Conservation (phyloP, 2,113 vertebrate genomes). For the Ahaetulla prasina region DNA sequence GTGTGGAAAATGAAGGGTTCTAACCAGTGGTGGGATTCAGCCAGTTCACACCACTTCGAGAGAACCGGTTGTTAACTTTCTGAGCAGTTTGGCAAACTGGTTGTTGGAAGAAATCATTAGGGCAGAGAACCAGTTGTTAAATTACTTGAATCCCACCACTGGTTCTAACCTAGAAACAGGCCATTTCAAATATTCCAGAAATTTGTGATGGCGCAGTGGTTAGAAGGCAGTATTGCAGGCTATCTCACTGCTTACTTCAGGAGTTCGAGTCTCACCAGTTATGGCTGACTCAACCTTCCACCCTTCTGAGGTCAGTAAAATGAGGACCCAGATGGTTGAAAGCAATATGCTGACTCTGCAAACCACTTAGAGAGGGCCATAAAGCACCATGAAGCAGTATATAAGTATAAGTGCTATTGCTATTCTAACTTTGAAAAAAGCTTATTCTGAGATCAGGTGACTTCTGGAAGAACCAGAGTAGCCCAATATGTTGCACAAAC, state of each 20-base stretch:
- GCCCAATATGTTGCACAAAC: background rate
- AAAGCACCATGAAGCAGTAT: background rate
- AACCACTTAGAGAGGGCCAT: background rate
- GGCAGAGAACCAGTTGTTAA: too few species aligned
- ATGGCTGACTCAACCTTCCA: background rate
- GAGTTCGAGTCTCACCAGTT: background rate
- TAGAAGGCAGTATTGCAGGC: background rate
- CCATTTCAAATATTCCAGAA: background rate
- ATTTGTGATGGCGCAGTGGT: background rate
- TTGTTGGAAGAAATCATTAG: too few species aligned
- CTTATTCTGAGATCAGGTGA: background rate
- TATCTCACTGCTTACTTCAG: background rate
- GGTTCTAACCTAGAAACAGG: background rate
- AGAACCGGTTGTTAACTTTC: too few species aligned
- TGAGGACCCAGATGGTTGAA: background rate
- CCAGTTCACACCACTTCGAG: too few species aligned
- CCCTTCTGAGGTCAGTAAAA: background rate
- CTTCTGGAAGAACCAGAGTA: background rate
- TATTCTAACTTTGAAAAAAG: background rate
- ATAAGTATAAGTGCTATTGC: background rate
- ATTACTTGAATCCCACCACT: too few species aligned
- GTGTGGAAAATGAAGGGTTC: background rate
- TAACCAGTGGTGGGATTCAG: too few species aligned
- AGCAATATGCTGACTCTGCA: background rate
- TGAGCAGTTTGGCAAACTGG: too few species aligned